Percentiles rank a stretch among this genome's conserved stretches.
phyloP scores from a whole-genome alignment of 2,888 invertebrate genomes.

The Apocheima hispidaria region DNA sequence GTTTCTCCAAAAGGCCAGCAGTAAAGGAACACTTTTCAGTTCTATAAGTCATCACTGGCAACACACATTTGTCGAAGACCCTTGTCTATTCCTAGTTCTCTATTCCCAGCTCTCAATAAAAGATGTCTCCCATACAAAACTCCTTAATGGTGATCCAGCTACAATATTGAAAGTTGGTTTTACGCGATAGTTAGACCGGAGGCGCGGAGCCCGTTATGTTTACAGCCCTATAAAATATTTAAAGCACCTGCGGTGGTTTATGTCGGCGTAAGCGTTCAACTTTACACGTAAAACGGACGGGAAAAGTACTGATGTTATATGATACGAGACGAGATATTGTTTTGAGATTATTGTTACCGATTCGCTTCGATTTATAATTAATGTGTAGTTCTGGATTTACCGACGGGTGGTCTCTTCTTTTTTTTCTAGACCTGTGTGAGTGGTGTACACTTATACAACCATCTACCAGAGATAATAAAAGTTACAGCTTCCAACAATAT shows the following conservation, averaged over 20 bases:
- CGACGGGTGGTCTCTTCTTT: background rate
- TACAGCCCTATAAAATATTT: conserved; percentile 70
- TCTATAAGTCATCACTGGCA: too few species aligned
- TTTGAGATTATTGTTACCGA: conserved; percentile 22
- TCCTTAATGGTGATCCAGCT: conserved; percentile 18
- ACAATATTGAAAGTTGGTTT: conserved; percentile 49
- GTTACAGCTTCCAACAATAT: too few species aligned
- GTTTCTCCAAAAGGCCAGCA: too few species aligned
- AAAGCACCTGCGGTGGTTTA: conserved; percentile 69
- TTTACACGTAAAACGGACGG: conserved; percentile 33
- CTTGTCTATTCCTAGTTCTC: background rate
- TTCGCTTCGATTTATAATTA: conserved; percentile 4
- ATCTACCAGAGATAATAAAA: too few species aligned
- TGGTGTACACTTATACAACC: too few species aligned
- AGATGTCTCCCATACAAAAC: conserved; percentile 5
- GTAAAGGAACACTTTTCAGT: too few species aligned
- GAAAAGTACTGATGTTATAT: conserved; percentile 4
- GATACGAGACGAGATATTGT: conserved; percentile 26
- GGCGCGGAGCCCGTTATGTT: conserved; percentile 57
- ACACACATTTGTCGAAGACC: too few species aligned
- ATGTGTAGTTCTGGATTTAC: background rate
- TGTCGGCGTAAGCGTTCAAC: conserved; percentile 49
- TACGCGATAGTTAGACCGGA: conserved; percentile 53
- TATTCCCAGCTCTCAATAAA: conserved; percentile 1
- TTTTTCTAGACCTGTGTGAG: too few species aligned